Evolutionary conservation across 1,140 invertebrate genomes (phyloP), one percentile per base, ranked within the genome.

Genomic region (Tetragnatha versicolor): DNA sequence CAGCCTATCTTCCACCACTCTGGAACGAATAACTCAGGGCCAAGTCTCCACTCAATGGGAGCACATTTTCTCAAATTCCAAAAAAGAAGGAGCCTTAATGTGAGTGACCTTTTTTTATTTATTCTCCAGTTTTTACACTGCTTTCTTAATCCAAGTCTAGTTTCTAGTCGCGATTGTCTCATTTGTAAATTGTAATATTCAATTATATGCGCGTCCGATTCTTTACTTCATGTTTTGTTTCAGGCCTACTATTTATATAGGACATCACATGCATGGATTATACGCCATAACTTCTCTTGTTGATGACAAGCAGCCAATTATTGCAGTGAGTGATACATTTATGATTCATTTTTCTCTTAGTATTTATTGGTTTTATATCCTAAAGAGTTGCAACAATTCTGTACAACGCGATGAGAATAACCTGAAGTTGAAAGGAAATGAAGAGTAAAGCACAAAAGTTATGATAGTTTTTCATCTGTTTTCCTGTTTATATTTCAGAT

Each of bases 271-370:
- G 70, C 90, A 94, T 84, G 94, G 94, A 2, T 86, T 96, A 2
- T 99, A 98, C 86, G 97, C 96, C 0, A 85, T 98, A 47, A 94
- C 94, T 3, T 95, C 95, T 0, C 86, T 97, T 27, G 95, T 96
- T 0, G 96, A 98, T 87, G 91, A 93, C 82, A 91, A 92, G 73
- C 87, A 86, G 45, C 84, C 86, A 31, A 85, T 85, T 33, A 85
- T 89, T 37, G 82, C 84, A 22, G 87, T 87, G 83, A 86, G 86
- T 85, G 25, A 12, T n/a, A n/a, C n/a, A 42, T 39, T 22, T 65
- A 33, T 55, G 17, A 25, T 47, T 47, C 20, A 47, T n/a, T n/a
- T n/a, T n/a, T n/a, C n/a, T n/a, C n/a, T n/a, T n/a, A n/a, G n/a
- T n/a, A 3, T 47, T 47, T 47, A 47, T 20, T 47, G 3, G 12